Evolutionary conservation across 2,113 vertebrate genomes (phyloP).

Genomic region (Garra rufa): DNA sequence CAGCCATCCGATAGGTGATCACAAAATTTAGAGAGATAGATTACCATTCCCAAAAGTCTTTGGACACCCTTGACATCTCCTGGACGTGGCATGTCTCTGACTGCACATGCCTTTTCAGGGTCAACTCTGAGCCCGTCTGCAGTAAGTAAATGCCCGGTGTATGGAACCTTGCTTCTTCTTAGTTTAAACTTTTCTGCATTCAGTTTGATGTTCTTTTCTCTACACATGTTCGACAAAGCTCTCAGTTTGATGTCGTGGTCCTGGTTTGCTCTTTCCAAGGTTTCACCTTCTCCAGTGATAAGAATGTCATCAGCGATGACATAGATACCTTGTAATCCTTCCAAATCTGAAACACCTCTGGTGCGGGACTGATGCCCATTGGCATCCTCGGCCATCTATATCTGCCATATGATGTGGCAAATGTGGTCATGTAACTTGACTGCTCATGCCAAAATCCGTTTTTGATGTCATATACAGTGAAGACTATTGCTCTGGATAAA

Average conservation of each 20-base stretch:
- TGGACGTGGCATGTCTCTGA: slow-evolving; percentile 39
- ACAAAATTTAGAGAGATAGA: slow-evolving; percentile 47
- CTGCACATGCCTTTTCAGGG: slow-evolving; percentile 30
- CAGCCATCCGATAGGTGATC: slow-evolving; percentile 47
- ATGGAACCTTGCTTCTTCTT: slow-evolving; percentile 17
- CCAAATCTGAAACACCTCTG: slow-evolving; percentile 38
- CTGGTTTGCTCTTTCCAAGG: not conserved
- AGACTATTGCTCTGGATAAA: slow-evolving; percentile 30
- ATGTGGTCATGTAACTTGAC: slow-evolving; percentile 50
- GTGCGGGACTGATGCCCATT: slow-evolving; percentile 45
- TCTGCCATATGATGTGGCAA: not conserved
- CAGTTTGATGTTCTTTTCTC: slow-evolving; percentile 40
- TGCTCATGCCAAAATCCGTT: slow-evolving; percentile 54
- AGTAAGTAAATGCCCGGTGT: slow-evolving; percentile 41
- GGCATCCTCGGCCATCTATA: slow-evolving; percentile 49
- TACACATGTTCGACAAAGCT: slow-evolving; percentile 14
- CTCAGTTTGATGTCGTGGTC: slow-evolving; percentile 41
- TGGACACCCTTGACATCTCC: slow-evolving; percentile 44
- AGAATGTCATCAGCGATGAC: too few species aligned
- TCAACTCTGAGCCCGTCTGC: slow-evolving; percentile 15
- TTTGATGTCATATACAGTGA: slow-evolving; percentile 50
- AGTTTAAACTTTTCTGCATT: slow-evolving; percentile 44
- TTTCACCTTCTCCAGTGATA: slow-evolving; percentile 17
- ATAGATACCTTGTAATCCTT: too few species aligned
- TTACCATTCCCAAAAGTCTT: slow-evolving; percentile 36